These are phyloP conservation scores for Eilema sororculum DNA, from an alignment of 2,888 invertebrate species.

Conservation along the genomic window DNA sequence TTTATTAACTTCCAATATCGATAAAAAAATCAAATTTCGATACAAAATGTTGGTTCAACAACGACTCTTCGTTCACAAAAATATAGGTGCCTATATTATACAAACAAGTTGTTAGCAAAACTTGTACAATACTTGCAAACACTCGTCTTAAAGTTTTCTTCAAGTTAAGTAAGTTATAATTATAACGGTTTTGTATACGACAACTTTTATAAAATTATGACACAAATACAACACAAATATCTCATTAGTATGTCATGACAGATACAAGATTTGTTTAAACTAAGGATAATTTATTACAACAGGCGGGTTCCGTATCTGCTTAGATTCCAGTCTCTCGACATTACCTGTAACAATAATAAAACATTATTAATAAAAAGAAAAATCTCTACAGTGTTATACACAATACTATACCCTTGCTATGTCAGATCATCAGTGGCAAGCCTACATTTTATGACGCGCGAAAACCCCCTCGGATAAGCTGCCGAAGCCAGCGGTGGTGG, in stretches of 20 bases:
- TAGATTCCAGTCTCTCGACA: neutral
- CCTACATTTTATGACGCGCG: too few species aligned
- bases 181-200: neutral
- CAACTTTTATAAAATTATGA: neutral
- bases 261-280: too few species aligned
- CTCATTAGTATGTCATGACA: neutral
- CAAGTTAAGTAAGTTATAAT: neutral
- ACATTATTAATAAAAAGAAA: too few species aligned
- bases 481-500: too few species aligned
- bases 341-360: conserved; percentile 10
- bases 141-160: too few species aligned
- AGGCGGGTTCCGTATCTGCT: neutral
- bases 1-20: neutral
- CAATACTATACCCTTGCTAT: too few species aligned
- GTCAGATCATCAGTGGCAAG: too few species aligned
- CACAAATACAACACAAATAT: neutral
- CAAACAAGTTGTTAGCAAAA: too few species aligned
- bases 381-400: too few species aligned
- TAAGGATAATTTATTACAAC: too few species aligned
- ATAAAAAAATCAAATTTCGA: neutral
- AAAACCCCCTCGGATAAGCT: too few species aligned
- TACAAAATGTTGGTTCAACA: neutral
- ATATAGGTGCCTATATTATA: neutral
- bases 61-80: neutral
- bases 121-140: too few species aligned